phyloP scores from a whole-genome alignment of 2,888 invertebrate species.

The Amiota minor region DNA sequence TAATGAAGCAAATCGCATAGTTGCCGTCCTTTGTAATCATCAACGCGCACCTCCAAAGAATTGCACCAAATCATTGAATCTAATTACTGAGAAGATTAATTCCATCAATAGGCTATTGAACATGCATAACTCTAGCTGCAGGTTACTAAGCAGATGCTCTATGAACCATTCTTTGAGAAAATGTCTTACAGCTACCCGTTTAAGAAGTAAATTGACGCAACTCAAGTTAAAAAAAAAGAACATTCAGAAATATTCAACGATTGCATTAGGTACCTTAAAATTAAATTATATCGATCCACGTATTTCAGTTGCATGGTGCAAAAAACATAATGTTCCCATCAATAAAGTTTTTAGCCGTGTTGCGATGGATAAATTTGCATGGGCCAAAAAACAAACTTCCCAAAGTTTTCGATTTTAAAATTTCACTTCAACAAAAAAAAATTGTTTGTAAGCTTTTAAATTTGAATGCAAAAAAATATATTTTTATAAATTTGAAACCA shows the following conservation, averaged over 20 bases:
- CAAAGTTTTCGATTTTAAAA: slow-evolving; percentile 86
- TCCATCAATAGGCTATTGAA: slow-evolving; percentile 75
- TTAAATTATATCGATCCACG: slow-evolving; percentile 98
- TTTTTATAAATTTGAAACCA: slow-evolving; percentile 9
- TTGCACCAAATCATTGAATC: slow-evolving; percentile 95
- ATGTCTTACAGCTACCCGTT: slow-evolving; percentile 73
- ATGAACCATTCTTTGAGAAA: slow-evolving; percentile 55
- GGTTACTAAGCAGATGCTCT: slow-evolving; percentile 77
- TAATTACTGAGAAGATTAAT: slow-evolving; percentile 91
- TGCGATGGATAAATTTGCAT: slow-evolving; percentile 96
- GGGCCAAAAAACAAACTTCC: slow-evolving; percentile 99
- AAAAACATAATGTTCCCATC: slow-evolving; percentile 92
- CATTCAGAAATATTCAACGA: slow-evolving; percentile 97
- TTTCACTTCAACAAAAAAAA: too few species aligned
- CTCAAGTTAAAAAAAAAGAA: slow-evolving; percentile 94
- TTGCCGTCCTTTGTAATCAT: slow-evolving; percentile 98
- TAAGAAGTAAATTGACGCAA: slow-evolving; percentile 90
- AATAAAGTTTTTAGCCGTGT: slow-evolving; percentile 99
- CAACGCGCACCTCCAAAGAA: slow-evolving; percentile 97
- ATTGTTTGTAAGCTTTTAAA: too few species aligned
- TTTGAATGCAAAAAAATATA: slow-evolving; percentile 29
- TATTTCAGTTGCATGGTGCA: slow-evolving; percentile 98
- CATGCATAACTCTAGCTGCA: slow-evolving; percentile 78
- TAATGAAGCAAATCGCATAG: slow-evolving; percentile 95
- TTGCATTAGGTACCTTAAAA: slow-evolving; percentile 96